phyloP scores from a whole-genome alignment of 2,113 vertebrate genomes.

The Trematomus loennbergii region DNA sequence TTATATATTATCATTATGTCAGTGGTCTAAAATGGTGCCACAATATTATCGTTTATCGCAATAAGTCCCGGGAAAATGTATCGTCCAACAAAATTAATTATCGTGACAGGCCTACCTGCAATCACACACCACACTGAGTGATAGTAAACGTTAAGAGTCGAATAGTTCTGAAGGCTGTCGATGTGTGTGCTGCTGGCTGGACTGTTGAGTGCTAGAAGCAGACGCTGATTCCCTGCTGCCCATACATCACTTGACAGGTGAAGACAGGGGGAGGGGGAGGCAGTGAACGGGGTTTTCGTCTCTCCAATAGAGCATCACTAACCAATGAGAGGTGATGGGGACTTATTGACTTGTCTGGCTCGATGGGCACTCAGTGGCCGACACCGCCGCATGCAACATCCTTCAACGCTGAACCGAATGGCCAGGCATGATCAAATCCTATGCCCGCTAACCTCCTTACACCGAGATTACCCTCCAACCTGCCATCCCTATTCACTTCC shows the following conservation, averaged over 20 bases:
- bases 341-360: conserved; percentile 87
- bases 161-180: conserved; percentile 64
- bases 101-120: no score
- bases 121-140: conserved; percentile 45
- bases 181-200: conserved; percentile 43
- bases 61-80: no score
- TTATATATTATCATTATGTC: no score
- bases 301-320: conserved; percentile 78
- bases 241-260: conserved; percentile 63
- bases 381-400: conserved; percentile 70
- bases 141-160: conserved; percentile 53
- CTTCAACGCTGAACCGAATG: conserved; percentile 56
- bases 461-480: conserved; percentile 50
- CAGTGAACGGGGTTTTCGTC: conserved; percentile 27
- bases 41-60: no score
- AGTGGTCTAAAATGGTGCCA: no score
- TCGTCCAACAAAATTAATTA: no score
- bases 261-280: conserved; percentile 20
- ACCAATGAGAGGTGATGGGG: conserved; percentile 79
- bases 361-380: conserved; percentile 84
- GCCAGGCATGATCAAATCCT: conserved; percentile 82
- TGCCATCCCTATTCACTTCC: neutral
- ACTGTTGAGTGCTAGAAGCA: conserved; percentile 57
- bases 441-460: conserved; percentile 78
- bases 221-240: conserved; percentile 48